Conservation (phyloP, 2,113 vertebrate species). For the Dendrocopos noguchii region DNA sequence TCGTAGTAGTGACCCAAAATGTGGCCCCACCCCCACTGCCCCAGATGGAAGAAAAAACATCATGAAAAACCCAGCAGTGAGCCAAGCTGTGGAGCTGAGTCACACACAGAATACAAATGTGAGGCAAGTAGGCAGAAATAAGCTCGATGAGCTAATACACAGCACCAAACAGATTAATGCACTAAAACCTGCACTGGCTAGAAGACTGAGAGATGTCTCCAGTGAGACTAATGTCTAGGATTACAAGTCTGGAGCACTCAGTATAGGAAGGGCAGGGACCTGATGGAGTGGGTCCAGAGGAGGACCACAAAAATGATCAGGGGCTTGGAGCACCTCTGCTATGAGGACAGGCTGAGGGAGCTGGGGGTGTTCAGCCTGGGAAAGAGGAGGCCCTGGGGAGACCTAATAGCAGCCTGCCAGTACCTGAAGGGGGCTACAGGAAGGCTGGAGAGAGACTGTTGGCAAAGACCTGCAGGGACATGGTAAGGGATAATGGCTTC, state of each 20-base stretch:
- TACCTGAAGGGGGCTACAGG: no score
- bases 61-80: background rate
- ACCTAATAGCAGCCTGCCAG: no score
- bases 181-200: background rate
- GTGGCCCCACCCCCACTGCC: background rate
- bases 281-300: no score
- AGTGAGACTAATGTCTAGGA: background rate
- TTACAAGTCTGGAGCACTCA: background rate
- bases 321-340: no score
- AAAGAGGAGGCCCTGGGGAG: no score
- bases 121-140: background rate
- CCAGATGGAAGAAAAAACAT: background rate
- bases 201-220: background rate
- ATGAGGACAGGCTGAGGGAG: no score
- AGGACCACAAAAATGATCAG: no score
- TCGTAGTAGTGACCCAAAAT: background rate
- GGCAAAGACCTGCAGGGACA: no score
- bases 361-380: no score
- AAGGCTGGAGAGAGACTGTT: no score
- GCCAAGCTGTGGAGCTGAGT: background rate
- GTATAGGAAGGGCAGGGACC: no score
- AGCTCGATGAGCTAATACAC: rapidly evolving
- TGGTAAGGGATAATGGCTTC: no score
- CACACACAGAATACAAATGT: background rate
- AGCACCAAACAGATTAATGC: background rate